Conservation (phyloP, 2,888 invertebrate genomes). For the Halocaridina rubra region DNA sequence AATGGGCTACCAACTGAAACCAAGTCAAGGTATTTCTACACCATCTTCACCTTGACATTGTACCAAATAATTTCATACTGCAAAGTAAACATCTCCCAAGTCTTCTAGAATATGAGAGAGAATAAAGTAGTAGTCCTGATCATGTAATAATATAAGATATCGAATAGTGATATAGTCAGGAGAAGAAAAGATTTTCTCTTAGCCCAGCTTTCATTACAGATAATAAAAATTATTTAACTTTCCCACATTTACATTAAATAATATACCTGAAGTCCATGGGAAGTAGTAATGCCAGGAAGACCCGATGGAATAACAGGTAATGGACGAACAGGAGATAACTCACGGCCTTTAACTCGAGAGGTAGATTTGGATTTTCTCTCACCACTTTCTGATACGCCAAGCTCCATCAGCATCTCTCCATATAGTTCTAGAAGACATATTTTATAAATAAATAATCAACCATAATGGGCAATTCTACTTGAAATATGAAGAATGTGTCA, state of each 20-base stretch:
- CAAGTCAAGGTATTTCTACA: too few relatives aligned
- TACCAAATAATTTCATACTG: too few relatives aligned
- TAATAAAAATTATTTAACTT: background rate
- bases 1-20: too few relatives aligned
- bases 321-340: conserved; percentile 61
- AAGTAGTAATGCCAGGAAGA: conserved; percentile 34
- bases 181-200: too few relatives aligned
- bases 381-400: conserved; percentile 57
- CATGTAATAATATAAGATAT: too few relatives aligned
- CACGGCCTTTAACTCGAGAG: conserved; percentile 5
- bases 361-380: conserved; percentile 6
- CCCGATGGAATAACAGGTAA: conserved; percentile 58
- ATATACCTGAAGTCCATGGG: conserved; percentile 49
- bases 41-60: too few relatives aligned
- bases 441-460: background rate
- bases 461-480: background rate
- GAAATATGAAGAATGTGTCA: background rate
- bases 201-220: too few relatives aligned
- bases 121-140: too few relatives aligned
- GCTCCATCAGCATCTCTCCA: conserved; percentile 64
- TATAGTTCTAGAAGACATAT: conserved; percentile 65
- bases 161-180: too few relatives aligned
- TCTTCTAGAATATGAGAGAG: too few relatives aligned
- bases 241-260: background rate
- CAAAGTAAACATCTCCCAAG: too few relatives aligned